Evolutionary conservation across 2,888 invertebrate species (phyloP), one percentile per base, ranked within the genome.

Genomic region (Emmelina monodactyla): DNA sequence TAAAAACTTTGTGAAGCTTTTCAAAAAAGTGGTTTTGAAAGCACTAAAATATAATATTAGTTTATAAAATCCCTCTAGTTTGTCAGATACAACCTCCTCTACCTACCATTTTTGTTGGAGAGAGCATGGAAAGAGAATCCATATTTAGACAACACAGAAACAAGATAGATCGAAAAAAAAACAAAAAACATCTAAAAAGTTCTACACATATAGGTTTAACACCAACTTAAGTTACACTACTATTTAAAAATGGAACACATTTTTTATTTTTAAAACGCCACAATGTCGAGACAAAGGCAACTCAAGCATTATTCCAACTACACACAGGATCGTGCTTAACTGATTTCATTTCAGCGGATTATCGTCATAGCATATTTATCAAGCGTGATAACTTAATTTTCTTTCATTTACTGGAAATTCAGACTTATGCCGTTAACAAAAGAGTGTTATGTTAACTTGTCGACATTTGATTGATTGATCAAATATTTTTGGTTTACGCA

Each of bases 91-190:
- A 79, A 79, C 79, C 79, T 79, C 79, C 54, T 78, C 76, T 70
- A 72, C 79, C 79, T 79, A 79, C 79, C 79, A 79, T 71, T 58
- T 76, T 78, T 66, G 78, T 70, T 68, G 79, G 69, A 72, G 78
- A 71, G 56, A 78, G 78, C 79, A 78, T 79, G 79, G 71, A 79
- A 78, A 78, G 58, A 72, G 75, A 76, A 64, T 69, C 69, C 72
- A 72, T 67, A 58, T 59, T 76, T 60, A 70, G 62, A 42, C 50
- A 55, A 53, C 46, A n/a, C 28, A 36, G 41, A 43, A 35, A 40
- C 44, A 45, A 55, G 52, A 54, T 49, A 40, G 41, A 55, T 47
- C 53, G 49, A 47, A 38, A 43, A 34, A 40, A 41, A 41, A 47
- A 39, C 41, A 47, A 46, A 39, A 42, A 44, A 42, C 45, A 48